These are phyloP conservation scores for Chloebia gouldiae DNA, from an alignment of 2,113 vertebrate genomes.

Conservation along the genomic window DNA sequence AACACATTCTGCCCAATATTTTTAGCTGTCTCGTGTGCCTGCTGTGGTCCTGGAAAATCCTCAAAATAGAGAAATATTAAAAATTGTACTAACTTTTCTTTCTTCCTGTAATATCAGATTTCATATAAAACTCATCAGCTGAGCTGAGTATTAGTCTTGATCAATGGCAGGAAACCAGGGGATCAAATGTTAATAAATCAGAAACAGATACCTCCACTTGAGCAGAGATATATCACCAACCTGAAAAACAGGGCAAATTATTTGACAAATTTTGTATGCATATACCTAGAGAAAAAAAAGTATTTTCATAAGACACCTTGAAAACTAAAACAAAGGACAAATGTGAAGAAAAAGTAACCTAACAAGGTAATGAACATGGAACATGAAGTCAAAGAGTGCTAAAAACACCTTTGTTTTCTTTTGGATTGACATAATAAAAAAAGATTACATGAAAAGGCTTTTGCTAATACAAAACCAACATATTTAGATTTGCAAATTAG, in stretches of 20 bases:
- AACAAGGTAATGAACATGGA: not conserved
- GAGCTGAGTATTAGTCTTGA: constrained; percentile 87
- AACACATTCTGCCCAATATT: constrained; percentile 23
- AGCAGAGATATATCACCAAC: constrained; percentile 76
- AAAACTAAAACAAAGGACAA: constrained; percentile 32
- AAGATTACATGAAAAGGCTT: not conserved
- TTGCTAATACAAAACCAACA: not conserved
- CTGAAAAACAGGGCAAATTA: constrained; percentile 77
- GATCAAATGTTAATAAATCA: constrained; percentile 94
- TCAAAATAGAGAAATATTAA: constrained; percentile 67
- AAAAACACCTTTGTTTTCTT: not conserved
- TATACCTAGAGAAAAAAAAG: constrained; percentile 19
- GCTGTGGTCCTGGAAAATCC: constrained; percentile 24
- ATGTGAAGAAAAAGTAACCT: not conserved
- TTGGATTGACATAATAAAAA: not conserved
- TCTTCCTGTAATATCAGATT: constrained; percentile 85
- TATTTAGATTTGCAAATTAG: not conserved
- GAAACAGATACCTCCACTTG: constrained; percentile 86
- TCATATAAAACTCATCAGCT: constrained; percentile 91
- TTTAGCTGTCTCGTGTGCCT: not conserved
- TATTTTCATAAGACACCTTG: not conserved
- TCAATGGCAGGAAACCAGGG: constrained; percentile 98
- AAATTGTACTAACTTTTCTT: constrained; percentile 71
- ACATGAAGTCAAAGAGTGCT: not conserved
- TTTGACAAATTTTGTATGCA: constrained; percentile 69